These are phyloP conservation scores for Etheostoma nigrum DNA, from an alignment of 2,797 vertebrate genomes.

Conservation along the genomic window DNA sequence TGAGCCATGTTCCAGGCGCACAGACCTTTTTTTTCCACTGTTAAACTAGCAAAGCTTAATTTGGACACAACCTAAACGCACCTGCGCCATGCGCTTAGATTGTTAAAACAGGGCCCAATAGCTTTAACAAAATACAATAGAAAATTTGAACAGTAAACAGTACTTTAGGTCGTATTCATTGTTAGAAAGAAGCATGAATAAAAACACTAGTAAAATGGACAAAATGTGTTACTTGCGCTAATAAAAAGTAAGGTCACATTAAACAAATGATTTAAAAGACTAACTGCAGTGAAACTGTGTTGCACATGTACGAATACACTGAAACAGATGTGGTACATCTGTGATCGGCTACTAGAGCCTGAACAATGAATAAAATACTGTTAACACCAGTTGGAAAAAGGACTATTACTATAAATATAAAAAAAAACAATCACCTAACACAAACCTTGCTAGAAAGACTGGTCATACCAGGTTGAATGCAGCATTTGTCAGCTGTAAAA, in stretches of 20 bases:
- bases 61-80: no score
- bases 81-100: no score
- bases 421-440: constrained; percentile 5
- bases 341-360: not conserved
- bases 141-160: not conserved
- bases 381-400: not conserved
- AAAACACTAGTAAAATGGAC: not conserved
- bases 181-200: not conserved
- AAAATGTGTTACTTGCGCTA: not conserved
- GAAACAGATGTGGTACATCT: no score
- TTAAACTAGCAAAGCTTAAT: no score
- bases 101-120: no score
- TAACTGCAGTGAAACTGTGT: not conserved
- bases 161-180: no score
- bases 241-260: not conserved
- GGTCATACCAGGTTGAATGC: constrained; percentile 10
- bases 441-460: constrained; percentile 9
- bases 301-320: not conserved
- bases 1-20: no score
- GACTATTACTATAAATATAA: constrained; percentile 23
- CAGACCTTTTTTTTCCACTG: no score
- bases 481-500: constrained; percentile 21
- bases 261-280: not conserved
- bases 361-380: constrained; percentile 11
- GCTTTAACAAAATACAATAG: no score